Percentiles rank a stretch among this genome's conserved stretches.
phyloP scores from a whole-genome alignment of 2,113 vertebrate species.

The Ornithorhynchus anatinus region DNA sequence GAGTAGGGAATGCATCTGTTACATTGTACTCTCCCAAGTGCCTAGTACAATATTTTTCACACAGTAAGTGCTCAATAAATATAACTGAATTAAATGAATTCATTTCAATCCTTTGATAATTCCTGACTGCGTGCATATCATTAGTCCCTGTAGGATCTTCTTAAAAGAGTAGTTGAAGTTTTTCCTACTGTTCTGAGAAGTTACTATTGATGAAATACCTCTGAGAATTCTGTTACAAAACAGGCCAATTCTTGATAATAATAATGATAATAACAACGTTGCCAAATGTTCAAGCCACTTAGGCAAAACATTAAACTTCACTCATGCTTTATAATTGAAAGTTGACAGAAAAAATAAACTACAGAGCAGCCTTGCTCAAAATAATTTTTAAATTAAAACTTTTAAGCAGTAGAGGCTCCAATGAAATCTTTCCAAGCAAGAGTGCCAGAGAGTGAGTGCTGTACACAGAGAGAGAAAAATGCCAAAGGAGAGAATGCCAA shows the following conservation, averaged over 20 bases:
- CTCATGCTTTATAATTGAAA: neutral
- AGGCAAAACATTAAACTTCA: neutral
- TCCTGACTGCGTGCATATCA: neutral
- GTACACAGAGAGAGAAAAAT: neutral
- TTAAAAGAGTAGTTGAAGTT: neutral
- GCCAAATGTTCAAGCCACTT: neutral
- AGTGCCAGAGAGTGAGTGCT: neutral
- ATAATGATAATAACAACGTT: neutral
- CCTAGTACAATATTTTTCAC: no score
- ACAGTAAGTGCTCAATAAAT: no score
- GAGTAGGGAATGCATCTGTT: no score
- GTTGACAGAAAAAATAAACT: neutral
- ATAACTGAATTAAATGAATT: no score
- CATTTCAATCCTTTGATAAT: neutral
- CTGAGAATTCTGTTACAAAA: neutral
- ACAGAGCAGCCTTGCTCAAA: neutral
- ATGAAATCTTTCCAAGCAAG: conserved; percentile 6
- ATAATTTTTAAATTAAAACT: neutral
- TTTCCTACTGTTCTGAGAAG: neutral
- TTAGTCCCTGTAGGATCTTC: neutral
- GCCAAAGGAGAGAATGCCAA: conserved; percentile 1
- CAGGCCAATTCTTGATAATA: neutral
- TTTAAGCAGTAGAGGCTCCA: neutral
- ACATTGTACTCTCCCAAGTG: no score
- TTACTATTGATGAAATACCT: neutral